These are phyloP conservation scores for Polypedilum vanderplanki DNA, from an alignment of 1,140 invertebrate genomes.

Conservation along the genomic window DNA sequence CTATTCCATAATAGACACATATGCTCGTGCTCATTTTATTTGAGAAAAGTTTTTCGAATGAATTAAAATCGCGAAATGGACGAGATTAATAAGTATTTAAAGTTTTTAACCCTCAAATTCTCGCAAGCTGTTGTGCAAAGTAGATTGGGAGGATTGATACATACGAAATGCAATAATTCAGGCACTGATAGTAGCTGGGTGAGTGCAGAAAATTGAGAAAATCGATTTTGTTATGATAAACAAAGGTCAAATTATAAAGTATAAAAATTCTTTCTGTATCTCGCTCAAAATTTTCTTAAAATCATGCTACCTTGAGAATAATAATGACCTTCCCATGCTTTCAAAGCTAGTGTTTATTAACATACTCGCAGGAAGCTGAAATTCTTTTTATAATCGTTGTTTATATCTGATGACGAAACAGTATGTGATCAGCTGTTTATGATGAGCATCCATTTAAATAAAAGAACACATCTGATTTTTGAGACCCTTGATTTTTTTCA, in stretches of 20 bases:
- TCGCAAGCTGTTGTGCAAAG: conserved; percentile 86
- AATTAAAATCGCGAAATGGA: not conserved
- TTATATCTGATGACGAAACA: not conserved
- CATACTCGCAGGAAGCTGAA: not conserved
- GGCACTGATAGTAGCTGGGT: conserved; percentile 64
- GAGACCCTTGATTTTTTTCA: no score
- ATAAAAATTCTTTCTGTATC: not conserved
- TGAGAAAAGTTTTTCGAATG: no score
- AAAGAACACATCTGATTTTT: no score
- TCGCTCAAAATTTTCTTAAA: not conserved
- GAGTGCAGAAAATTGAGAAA: conserved; percentile 37
- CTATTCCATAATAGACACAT: no score
- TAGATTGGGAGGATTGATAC: conserved; percentile 74
- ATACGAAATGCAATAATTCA: conserved; percentile 66
- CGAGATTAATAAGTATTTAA: conserved; percentile 79
- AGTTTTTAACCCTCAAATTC: conserved; percentile 78
- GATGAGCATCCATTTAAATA: not conserved
- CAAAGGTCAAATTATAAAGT: not conserved
- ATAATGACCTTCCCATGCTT: no score
- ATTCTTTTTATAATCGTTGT: not conserved
- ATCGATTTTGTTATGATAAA: conserved; percentile 13
- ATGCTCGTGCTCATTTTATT: no score
- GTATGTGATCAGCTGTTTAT: not conserved
- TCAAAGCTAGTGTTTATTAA: no score
- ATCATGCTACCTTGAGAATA: not conserved